Base-by-base conservation (phyloP, 2,797 vertebrate genomes). In the Microctenopoma stevenorrisi region DNA sequence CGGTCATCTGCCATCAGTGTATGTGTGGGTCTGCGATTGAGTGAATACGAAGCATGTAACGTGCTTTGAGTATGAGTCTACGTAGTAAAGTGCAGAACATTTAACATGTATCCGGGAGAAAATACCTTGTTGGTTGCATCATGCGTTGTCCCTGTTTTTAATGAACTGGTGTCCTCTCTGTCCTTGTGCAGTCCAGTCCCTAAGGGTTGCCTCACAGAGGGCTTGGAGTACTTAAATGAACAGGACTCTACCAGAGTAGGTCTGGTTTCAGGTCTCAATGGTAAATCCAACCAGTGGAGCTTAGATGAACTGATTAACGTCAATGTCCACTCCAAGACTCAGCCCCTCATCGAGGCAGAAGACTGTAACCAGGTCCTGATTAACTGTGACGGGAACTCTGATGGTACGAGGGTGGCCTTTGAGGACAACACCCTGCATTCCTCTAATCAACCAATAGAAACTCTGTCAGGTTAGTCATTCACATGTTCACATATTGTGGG, bases 231-330 rank as follows among this genome's bases (percentile, higher is more conserved):
- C 77, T 68, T 91, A 68, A 94, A 93, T 0, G 92, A 95, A 86
- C 90, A 93, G 85, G 92, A 93, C 72, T 76, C 65, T 7, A 87
- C 92, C 68, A 92, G 92, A 26, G 4, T 89, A 53, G 94, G 57
- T 51, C 55, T 91, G 33, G 82, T 76, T n/a, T 86, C 87, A 1
- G 94, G 91, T 49, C 84, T 95, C 30, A 95, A 95, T 2, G 93
- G 95, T 4, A 95, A 95, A 88, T 83, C 95, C 52, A 91, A 87
- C 50, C 86, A 94, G 0, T 95, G 96, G 96, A 93, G 92, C 78
- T 94, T 94, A 16, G 94, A 96, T 79, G 95, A 96, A 70, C 88
- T 95, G 43, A 95, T 94, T 58, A 95, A 96, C 26, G 42, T 94
- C 70, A 93, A 90, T 48, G 88, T 93, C 33, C 93, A 94, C 86